Conservation (phyloP, 2,113 vertebrate species). For the Dicerorhinus sumatrensis region DNA sequence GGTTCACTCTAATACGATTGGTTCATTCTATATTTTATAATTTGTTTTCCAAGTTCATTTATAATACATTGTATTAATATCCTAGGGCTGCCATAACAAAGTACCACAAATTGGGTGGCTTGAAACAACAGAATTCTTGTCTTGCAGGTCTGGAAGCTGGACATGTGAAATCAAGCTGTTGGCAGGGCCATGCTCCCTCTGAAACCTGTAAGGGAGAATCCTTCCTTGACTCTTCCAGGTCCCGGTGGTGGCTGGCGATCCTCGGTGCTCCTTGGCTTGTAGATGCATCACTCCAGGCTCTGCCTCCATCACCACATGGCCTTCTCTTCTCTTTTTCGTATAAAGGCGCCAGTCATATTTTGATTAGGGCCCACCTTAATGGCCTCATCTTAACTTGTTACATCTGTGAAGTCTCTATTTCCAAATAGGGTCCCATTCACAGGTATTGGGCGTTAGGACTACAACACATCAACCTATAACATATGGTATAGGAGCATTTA, state of each 20-base stretch:
- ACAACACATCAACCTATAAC: neutral
- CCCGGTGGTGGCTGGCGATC: neutral
- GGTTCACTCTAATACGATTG: neutral
- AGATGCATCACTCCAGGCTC: accelerated
- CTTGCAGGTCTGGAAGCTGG: accelerated
- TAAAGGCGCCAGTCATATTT: accelerated
- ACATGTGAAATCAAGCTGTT: neutral
- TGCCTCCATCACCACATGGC: accelerated
- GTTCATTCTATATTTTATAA: too few relatives aligned
- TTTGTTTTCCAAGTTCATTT: neutral
- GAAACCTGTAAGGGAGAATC: accelerated
- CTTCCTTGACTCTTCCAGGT: accelerated
- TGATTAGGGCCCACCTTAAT: accelerated
- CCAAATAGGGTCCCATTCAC: neutral
- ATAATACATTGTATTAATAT: neutral
- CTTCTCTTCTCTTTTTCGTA: too few relatives aligned
- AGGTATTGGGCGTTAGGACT: too few relatives aligned
- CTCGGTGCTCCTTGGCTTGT: accelerated
- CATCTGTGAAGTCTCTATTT: neutral
- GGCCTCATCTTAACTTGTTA: neutral
- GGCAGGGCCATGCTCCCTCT: neutral
- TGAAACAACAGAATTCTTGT: neutral
- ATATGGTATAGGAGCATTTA: accelerated
- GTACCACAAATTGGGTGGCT: neutral
- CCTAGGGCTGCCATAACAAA: accelerated